Conservation (phyloP, 2,113 vertebrate species). For the Coptodon rendalli region DNA sequence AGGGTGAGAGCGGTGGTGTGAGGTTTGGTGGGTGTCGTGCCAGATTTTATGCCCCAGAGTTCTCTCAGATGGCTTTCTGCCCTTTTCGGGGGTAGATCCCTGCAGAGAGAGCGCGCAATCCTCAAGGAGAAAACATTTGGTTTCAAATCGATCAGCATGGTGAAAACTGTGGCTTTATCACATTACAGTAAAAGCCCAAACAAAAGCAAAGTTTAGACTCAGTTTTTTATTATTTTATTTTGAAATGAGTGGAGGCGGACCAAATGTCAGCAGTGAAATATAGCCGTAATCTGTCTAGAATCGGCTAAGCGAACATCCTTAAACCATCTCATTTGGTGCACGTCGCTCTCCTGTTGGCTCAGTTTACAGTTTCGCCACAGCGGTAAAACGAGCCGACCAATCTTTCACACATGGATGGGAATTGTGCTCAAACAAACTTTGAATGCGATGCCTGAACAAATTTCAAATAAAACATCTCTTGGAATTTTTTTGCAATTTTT, state of each 20-base stretch:
- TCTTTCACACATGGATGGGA: slow-evolving; percentile 23
- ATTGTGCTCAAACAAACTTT: slow-evolving; percentile 12
- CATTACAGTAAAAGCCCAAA: slow-evolving; percentile 3
- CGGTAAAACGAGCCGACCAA: slow-evolving; percentile 7
- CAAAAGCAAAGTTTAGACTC: background rate
- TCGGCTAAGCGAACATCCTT: background rate
- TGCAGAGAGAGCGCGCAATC: background rate
- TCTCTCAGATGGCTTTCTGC: slow-evolving; percentile 7
- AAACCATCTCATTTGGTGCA: background rate
- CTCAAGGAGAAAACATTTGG: background rate
- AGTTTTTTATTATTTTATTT: background rate
- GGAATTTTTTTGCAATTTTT: slow-evolving; percentile 30
- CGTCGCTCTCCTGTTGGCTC: background rate
- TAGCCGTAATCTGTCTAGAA: background rate
- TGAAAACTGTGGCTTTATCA: slow-evolving; percentile 22
- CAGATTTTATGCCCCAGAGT: slow-evolving; percentile 40
- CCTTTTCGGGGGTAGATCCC: background rate
- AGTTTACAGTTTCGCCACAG: background rate
- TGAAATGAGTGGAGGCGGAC: background rate
- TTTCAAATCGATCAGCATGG: slow-evolving; percentile 6
- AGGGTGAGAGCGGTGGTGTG: slow-evolving; percentile 4
- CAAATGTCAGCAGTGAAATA: background rate
- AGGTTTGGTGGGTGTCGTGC: slow-evolving; percentile 45
- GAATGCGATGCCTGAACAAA: background rate
- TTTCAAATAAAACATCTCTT: slow-evolving; percentile 35